These are phyloP conservation scores for Amphiura filiformis DNA, from an alignment of 35 echinoderm and acorn worm species.

Conservation along the genomic window DNA sequence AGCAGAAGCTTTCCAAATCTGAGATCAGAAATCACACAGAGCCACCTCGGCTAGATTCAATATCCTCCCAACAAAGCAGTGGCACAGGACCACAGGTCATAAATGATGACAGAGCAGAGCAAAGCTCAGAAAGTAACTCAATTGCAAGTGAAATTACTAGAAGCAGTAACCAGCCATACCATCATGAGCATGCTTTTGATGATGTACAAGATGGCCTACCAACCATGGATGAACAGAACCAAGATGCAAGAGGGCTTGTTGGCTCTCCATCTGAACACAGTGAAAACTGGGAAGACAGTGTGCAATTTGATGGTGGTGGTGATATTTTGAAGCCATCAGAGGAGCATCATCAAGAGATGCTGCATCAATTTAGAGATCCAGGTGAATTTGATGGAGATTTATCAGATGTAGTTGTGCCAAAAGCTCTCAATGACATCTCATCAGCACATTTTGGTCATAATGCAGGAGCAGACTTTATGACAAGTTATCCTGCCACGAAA, in stretches of 20 bases:
- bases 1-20: background rate
- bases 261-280: background rate
- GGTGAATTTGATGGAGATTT: constrained; percentile 20
- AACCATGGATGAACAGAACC: background rate
- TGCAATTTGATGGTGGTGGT: constrained; percentile 12
- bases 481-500: no score
- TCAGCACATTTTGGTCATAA: constrained; percentile 53
- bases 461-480: constrained; percentile 20
- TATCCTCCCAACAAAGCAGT: background rate
- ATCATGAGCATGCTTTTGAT: constrained; percentile 11
- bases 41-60: background rate
- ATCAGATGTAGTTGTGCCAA: constrained; percentile 66
- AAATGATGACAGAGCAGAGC: constrained; percentile 15
- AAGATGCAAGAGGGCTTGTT: background rate
- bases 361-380: background rate
- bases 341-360: background rate
- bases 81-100: no score
- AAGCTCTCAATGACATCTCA: constrained; percentile 78
- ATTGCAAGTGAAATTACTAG: background rate
- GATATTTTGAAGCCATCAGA: background rate
- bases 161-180: background rate
- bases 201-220: background rate
- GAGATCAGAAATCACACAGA: background rate
- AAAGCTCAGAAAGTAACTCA: background rate
- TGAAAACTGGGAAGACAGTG: constrained; percentile 24